Conservation (phyloP, 2,113 vertebrate species). For the Mus musculus region DNA sequence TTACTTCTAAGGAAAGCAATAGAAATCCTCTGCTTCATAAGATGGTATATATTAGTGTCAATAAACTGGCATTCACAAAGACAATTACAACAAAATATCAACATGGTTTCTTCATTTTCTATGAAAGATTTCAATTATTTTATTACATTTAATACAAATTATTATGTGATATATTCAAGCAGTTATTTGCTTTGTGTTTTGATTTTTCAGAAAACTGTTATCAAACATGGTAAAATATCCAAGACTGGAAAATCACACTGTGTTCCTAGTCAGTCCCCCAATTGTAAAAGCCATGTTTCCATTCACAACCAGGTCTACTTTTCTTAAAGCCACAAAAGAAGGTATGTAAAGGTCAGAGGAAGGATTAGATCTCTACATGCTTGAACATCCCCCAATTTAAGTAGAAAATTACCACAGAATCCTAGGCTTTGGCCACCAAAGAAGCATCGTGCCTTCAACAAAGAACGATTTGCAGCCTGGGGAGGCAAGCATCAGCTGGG, state of each 20-base stretch:
- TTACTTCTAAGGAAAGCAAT: background rate
- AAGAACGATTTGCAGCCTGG: conserved; percentile 12
- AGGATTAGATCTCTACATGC: conserved; percentile 70
- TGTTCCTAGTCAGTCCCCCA: background rate
- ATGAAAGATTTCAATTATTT: background rate
- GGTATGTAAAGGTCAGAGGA: conserved; percentile 63
- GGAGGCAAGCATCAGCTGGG: background rate
- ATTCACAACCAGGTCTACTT: background rate
- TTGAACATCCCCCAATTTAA: conserved; percentile 65
- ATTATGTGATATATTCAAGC: background rate
- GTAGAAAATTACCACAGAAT: conserved; percentile 42
- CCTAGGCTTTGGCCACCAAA: conserved; percentile 68
- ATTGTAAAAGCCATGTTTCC: background rate
- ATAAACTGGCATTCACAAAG: background rate
- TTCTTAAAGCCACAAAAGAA: conserved; percentile 64
- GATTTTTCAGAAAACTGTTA: background rate
- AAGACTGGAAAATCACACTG: background rate
- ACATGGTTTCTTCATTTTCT: background rate
- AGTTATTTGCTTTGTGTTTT: background rate
- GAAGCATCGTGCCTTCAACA: conserved; percentile 52
- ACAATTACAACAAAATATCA: background rate
- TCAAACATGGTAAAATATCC: conserved; percentile 19
- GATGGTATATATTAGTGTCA: background rate
- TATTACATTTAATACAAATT: background rate
- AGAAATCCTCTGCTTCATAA: background rate